These are phyloP conservation scores for Poeciliopsis paucimaculata DNA, from an alignment of 2,797 vertebrate species.

Conservation along the genomic window DNA sequence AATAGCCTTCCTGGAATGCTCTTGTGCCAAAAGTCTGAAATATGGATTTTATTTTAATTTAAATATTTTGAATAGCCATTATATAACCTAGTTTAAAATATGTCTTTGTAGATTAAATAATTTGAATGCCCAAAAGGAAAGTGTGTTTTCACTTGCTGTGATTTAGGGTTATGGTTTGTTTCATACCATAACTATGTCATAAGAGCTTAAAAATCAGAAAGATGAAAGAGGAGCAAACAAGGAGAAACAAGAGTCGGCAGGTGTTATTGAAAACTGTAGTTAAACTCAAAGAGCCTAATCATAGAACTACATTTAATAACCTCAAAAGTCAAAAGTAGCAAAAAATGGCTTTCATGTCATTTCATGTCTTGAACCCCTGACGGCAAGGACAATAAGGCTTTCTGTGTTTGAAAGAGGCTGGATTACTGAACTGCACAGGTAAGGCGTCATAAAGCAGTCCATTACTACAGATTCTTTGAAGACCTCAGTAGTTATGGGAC, in stretches of 20 bases:
- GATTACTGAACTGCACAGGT: neutral
- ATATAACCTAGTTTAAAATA: neutral
- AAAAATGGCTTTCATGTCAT: neutral
- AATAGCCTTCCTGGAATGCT: conserved; percentile 18
- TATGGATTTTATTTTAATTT: conserved; percentile 7
- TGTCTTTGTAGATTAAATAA: neutral
- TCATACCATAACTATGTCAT: neutral
- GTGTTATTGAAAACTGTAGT: neutral
- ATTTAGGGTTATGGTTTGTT: neutral
- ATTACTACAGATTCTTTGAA: neutral
- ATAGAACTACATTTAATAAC: neutral
- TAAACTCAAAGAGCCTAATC: neutral
- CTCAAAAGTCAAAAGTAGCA: neutral
- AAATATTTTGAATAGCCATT: conserved; percentile 4
- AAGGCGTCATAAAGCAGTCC: neutral
- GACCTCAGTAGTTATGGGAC: neutral
- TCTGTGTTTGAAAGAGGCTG: neutral
- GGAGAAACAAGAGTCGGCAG: neutral
- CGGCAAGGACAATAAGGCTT: neutral
- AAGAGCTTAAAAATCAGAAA: neutral
- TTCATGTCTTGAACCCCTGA: neutral
- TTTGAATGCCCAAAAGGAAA: neutral
- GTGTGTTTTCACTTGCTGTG: neutral
- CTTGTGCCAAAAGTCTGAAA: conserved; percentile 29
- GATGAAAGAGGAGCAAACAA: neutral